These are phyloP conservation scores for Drosophila anceps DNA, from an alignment of 2,888 invertebrate genomes.

Conservation along the genomic window DNA sequence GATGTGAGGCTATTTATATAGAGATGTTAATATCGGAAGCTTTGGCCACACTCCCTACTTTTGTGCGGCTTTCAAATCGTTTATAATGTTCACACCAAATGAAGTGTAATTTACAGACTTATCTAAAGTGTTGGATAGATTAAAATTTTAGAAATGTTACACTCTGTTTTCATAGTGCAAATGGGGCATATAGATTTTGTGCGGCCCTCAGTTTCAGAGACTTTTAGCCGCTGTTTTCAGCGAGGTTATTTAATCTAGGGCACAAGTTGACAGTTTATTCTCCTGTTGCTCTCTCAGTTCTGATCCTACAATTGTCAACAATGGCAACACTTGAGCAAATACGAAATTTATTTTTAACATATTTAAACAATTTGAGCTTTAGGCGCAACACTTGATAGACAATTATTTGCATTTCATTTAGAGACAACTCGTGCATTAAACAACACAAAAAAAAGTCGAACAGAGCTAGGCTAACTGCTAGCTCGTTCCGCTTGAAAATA, in stretches of 20 bases:
- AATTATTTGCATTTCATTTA: slow-evolving; percentile 38
- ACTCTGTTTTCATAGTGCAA: neutral
- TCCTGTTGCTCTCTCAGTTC: slow-evolving; percentile 6
- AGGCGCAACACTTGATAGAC: slow-evolving; percentile 35
- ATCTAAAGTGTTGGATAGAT: neutral
- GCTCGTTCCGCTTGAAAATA: slow-evolving; percentile 26
- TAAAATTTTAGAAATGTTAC: no score
- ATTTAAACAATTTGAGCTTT: slow-evolving; percentile 30
- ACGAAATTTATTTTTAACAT: slow-evolving; percentile 38
- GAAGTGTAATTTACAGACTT: neutral
- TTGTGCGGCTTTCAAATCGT: neutral
- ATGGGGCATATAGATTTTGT: neutral
- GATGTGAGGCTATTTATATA: neutral
- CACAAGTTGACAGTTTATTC: neutral
- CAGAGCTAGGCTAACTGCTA: neutral
- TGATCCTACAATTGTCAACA: slow-evolving; percentile 26
- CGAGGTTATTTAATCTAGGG: neutral
- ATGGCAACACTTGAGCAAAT: slow-evolving; percentile 50
- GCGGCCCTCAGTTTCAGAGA: neutral
- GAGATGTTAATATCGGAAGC: neutral
- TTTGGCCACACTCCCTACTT: neutral
- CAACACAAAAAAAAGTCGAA: neutral
- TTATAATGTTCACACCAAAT: neutral
- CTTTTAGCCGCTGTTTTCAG: neutral
- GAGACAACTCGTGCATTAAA: slow-evolving; percentile 10